Percentiles rank a stretch among this genome's conserved stretches.
These are phyloP conservation scores for Temnothorax rugatulus DNA, from an alignment of 2,888 invertebrate genomes.

Conservation along the genomic window DNA sequence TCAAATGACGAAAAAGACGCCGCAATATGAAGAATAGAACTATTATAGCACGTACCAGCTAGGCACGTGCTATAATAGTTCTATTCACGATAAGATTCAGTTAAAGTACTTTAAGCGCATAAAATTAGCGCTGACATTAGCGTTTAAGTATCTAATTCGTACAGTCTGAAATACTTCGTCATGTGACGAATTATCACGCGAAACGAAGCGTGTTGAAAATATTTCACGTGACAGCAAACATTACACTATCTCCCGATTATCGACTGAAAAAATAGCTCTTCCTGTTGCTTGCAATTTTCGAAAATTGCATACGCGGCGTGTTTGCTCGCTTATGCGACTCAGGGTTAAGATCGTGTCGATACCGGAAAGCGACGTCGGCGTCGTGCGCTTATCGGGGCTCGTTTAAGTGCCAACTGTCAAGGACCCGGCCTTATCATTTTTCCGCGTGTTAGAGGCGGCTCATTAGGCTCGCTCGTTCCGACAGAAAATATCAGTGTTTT, in stretches of 20 bases:
- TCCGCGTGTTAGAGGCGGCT: slow-evolving; percentile 44
- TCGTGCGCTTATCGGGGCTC: slow-evolving; percentile 49
- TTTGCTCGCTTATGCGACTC: slow-evolving; percentile 16
- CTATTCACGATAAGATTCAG: slow-evolving; percentile 1
- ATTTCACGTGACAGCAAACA: slow-evolving; percentile 2
- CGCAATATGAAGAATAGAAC: not conserved
- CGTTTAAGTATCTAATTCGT: not conserved
- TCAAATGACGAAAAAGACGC: not conserved
- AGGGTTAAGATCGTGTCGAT: slow-evolving; percentile 50
- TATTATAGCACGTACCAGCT: not conserved
- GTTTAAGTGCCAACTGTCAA: slow-evolving; percentile 65
- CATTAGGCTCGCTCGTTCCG: slow-evolving; percentile 38
- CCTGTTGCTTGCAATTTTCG: slow-evolving; percentile 17
- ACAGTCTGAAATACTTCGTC: not conserved
- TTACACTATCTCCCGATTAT: not conserved
- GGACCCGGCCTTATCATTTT: slow-evolving; percentile 63
- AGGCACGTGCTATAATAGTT: not conserved
- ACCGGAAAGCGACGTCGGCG: slow-evolving; percentile 45
- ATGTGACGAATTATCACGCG: not conserved
- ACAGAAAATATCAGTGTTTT: slow-evolving; percentile 29
- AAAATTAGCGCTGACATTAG: not conserved
- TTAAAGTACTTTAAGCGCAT: not conserved
- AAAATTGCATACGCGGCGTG: not conserved
- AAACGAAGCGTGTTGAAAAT: not conserved
- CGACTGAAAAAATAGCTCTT: slow-evolving; percentile 9